A percentile compares a stretch with the other conserved stretches of the same genome.
These are phyloP conservation scores for Sebastes minor DNA, from an alignment of 2,797 vertebrate species.

Conservation along the genomic window DNA sequence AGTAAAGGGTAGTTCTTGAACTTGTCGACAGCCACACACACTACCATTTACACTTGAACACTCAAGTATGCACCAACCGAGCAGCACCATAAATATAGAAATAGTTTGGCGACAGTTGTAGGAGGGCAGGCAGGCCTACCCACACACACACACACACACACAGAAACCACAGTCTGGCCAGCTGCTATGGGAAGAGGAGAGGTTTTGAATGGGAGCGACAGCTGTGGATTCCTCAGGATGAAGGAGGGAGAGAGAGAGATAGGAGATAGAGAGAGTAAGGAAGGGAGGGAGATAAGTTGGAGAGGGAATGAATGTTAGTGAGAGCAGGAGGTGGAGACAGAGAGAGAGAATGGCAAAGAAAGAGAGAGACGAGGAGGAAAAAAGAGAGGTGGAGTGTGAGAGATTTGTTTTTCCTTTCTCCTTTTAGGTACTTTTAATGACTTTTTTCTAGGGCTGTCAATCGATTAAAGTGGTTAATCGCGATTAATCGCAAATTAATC, in stretches of 20 bases:
- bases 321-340: background rate
- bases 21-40: conserved; percentile 57
- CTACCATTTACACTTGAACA: conserved; percentile 58
- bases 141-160: conserved; percentile 16
- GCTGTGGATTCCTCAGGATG: conserved; percentile 78
- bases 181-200: conserved; percentile 70
- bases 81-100: conserved; percentile 67
- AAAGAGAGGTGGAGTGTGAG: background rate
- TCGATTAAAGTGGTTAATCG: too few species aligned
- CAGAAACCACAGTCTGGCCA: conserved; percentile 55
- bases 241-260: conserved; percentile 54
- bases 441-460: too few species aligned
- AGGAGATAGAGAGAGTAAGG: conserved; percentile 11
- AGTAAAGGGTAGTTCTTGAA: conserved; percentile 23
- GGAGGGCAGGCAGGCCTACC: conserved; percentile 32
- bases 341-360: conserved; percentile 8
- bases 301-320: conserved; percentile 5
- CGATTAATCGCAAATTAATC: too few species aligned
- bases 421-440: background rate
- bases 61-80: conserved; percentile 56
- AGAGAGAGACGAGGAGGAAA: background rate
- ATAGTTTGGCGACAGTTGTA: conserved; percentile 67
- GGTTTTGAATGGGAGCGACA: conserved; percentile 74
- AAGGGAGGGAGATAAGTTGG: conserved; percentile 30
- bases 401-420: background rate